Percentiles rank a stretch among this genome's conserved stretches.
These are phyloP conservation scores for Cheirogaleus major DNA, from an alignment of 2,797 vertebrate genomes.

Conservation along the genomic window DNA sequence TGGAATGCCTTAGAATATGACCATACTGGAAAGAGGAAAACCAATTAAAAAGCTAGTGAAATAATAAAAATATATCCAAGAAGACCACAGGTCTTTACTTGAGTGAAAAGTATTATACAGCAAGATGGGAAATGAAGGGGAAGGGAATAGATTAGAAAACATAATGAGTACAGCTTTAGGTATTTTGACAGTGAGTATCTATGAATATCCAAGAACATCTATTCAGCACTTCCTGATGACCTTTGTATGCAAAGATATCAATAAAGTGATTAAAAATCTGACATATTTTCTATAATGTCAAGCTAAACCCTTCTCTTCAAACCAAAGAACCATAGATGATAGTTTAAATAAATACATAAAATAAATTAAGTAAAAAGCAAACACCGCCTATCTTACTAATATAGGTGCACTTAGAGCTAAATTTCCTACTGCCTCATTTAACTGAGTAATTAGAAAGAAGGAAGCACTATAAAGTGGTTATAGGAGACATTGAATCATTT, in stretches of 20 bases:
- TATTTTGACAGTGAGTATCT: background rate
- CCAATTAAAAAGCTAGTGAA: background rate
- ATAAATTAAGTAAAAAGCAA: background rate
- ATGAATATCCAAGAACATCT: background rate
- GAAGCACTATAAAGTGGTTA: background rate
- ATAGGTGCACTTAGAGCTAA: background rate
- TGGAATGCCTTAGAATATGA: background rate
- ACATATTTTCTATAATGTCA: background rate
- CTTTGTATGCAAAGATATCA: background rate
- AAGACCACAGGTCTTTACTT: background rate
- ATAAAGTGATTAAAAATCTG: background rate
- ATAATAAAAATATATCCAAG: background rate
- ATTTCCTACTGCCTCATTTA: background rate
- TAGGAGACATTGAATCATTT: background rate
- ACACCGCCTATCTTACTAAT: background rate
- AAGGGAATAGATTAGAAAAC: background rate
- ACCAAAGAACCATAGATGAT: background rate
- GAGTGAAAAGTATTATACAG: background rate
- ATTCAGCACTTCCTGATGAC: background rate
- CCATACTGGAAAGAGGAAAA: background rate
- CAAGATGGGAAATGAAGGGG: background rate
- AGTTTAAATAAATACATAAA: background rate
- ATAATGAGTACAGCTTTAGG: background rate
- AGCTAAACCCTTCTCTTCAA: background rate
- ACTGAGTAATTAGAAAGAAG: background rate